A percentile compares a stretch with the other conserved stretches of the same genome.
Conservation (phyloP, 2,888 invertebrate genomes). For the Alloplasta piceator region DNA sequence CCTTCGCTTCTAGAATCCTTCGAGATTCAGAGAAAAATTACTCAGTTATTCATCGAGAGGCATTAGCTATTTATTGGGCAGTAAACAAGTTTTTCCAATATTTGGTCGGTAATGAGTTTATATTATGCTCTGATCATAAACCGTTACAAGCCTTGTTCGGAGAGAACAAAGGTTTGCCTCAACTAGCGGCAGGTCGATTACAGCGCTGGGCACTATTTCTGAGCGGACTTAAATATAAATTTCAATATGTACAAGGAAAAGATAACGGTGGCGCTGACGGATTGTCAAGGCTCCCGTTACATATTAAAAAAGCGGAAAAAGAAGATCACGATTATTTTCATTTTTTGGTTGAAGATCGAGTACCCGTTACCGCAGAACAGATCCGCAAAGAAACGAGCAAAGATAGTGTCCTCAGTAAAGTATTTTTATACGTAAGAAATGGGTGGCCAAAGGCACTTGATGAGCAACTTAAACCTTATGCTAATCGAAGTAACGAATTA, state of each 20-base stretch:
- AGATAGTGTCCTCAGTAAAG: slow-evolving; percentile 41
- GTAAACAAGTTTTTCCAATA: slow-evolving; percentile 77
- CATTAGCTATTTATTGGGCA: slow-evolving; percentile 76
- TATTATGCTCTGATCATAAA: slow-evolving; percentile 75
- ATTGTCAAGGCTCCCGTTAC: slow-evolving; percentile 56
- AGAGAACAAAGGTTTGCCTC: slow-evolving; percentile 74
- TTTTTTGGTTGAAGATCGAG: slow-evolving; percentile 45
- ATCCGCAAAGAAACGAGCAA: slow-evolving; percentile 28
- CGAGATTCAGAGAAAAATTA: slow-evolving; percentile 75
- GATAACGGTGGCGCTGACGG: slow-evolving; percentile 66
- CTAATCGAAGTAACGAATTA: slow-evolving; percentile 30
- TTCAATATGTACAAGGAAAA: too few species aligned
- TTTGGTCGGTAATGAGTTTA: slow-evolving; percentile 75
- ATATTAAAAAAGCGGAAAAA: slow-evolving; percentile 44
- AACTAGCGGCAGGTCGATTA: slow-evolving; percentile 76
- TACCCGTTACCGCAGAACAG: slow-evolving; percentile 43
- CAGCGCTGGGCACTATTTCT: slow-evolving; percentile 73
- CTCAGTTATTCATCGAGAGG: slow-evolving; percentile 76
- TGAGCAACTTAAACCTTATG: slow-evolving; percentile 24
- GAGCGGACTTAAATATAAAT: slow-evolving; percentile 65
- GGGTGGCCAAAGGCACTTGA: slow-evolving; percentile 40
- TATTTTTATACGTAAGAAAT: slow-evolving; percentile 22
- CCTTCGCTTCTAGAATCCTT: slow-evolving; percentile 74
- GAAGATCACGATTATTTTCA: slow-evolving; percentile 50
- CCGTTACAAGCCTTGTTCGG: slow-evolving; percentile 74